phyloP scores from a whole-genome alignment of 2,888 invertebrate species.

The Melieria crassipennis region DNA sequence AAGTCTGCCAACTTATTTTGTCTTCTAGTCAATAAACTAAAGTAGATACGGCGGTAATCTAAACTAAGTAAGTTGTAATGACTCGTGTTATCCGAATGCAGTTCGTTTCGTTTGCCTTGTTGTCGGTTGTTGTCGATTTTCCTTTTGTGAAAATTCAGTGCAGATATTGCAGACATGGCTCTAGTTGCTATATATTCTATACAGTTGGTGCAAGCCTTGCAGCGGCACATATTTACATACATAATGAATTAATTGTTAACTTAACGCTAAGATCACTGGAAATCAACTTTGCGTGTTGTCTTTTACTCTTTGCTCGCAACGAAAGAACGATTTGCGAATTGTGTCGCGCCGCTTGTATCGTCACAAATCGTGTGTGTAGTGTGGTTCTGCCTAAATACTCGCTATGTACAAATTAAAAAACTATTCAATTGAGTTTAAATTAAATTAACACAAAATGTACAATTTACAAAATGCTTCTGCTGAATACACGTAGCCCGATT shows the following conservation, averaged over 20 bases:
- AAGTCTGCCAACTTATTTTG: too few species aligned
- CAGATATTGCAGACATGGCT: neutral
- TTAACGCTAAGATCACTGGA: conserved; percentile 62
- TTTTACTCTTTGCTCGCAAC: conserved; percentile 3
- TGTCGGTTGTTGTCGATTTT: conserved; percentile 16
- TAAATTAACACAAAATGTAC: neutral
- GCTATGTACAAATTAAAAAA: conserved; percentile 22
- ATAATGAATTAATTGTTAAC: conserved; percentile 45
- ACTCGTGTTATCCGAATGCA: conserved; percentile 41
- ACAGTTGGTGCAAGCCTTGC: conserved; percentile 13
- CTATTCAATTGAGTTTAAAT: conserved; percentile 15
- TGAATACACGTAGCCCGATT: conserved; percentile 34
- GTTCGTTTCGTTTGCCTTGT: conserved; percentile 3
- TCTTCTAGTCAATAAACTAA: too few species aligned
- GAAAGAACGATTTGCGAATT: too few species aligned
- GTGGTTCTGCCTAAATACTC: conserved; percentile 17
- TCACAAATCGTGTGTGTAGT: neutral
- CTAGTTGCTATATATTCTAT: conserved; percentile 17
- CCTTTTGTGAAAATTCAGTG: conserved; percentile 18
- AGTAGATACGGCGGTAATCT: too few species aligned
- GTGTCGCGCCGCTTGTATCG: too few species aligned
- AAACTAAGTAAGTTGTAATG: conserved; percentile 41
- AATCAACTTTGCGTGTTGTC: conserved; percentile 45
- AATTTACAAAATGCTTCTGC: conserved; percentile 39
- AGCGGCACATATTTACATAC: conserved; percentile 33